phyloP scores from a whole-genome alignment of 2,113 vertebrate genomes.

The Scytalopus superciliaris region DNA sequence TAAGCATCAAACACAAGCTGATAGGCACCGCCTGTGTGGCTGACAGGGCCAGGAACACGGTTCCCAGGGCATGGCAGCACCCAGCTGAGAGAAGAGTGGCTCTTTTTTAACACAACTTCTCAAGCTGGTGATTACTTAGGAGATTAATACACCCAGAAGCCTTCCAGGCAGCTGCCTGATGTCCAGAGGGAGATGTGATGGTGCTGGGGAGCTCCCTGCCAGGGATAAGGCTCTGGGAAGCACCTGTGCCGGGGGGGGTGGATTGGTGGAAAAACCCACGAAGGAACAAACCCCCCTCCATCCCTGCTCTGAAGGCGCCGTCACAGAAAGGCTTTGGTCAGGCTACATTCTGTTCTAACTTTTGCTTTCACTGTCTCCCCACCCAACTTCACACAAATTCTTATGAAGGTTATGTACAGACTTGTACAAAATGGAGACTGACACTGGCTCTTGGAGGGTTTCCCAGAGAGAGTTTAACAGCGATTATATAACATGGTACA shows the following conservation, averaged over 20 bases:
- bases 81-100: not conserved
- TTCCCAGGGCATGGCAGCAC: not conserved
- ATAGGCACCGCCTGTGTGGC: rapidly evolving
- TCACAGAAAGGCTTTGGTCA: not conserved
- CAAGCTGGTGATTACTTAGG: not conserved
- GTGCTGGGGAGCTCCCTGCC: not conserved
- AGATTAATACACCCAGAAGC: not conserved
- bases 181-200: not conserved
- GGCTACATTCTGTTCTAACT: conserved; percentile 28
- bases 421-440: conserved; percentile 66
- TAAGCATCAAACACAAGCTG: not conserved
- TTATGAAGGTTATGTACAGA: conserved; percentile 56
- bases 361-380: conserved; percentile 28
- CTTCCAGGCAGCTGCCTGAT: not conserved
- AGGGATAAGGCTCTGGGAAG: not conserved
- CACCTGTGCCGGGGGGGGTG: not conserved
- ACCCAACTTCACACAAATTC: conserved; percentile 54
- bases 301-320: not conserved
- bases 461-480: conserved; percentile 60
- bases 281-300: not conserved
- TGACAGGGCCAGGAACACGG: not conserved
- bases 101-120: not conserved
- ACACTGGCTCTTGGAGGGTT: conserved; percentile 58
- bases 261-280: not conserved
- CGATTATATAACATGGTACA: conserved; percentile 60